These are phyloP conservation scores for Teinopalpus imperialis DNA, from an alignment of 2,888 invertebrate species.

Conservation along the genomic window DNA sequence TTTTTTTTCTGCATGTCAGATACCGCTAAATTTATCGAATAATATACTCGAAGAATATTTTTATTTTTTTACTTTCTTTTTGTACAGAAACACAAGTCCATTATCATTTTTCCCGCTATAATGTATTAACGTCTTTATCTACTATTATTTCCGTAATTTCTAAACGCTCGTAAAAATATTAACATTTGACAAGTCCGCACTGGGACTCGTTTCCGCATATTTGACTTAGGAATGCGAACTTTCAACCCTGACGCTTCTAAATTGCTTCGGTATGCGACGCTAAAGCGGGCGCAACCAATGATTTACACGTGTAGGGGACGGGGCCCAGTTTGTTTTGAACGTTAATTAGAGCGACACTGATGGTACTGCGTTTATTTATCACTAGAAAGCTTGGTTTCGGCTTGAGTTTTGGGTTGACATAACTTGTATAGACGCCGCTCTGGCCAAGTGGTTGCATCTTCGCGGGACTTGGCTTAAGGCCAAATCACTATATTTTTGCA, in stretches of 20 bases:
- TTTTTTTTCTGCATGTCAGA: no score
- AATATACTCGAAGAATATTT: no score
- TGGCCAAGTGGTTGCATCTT: background rate
- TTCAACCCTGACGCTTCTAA: conserved; percentile 39
- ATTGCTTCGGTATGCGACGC: conserved; percentile 57
- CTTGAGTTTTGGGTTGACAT: no score
- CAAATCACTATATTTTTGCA: no score
- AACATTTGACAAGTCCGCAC: conserved; percentile 38
- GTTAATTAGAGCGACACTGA: conserved; percentile 20
- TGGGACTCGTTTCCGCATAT: conserved; percentile 60
- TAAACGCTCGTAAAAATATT: conserved; percentile 29
- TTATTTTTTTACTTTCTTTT: no score
- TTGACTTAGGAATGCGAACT: conserved; percentile 55
- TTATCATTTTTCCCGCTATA: no score
- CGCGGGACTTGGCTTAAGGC: no score
- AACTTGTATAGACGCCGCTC: no score
- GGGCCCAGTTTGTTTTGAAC: conserved; percentile 36
- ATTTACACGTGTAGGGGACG: conserved; percentile 52
- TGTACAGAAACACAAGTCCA: no score
- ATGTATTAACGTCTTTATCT: no score
- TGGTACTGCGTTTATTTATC: background rate
- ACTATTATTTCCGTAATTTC: conserved; percentile 8
- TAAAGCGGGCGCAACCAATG: conserved; percentile 36
- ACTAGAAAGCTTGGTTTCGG: background rate
- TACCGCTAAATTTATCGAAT: no score